Percentiles rank a stretch among this genome's conserved stretches.
Evolutionary conservation across 2,888 invertebrate species (phyloP).

Genomic region (Malthinus flaveolus): DNA sequence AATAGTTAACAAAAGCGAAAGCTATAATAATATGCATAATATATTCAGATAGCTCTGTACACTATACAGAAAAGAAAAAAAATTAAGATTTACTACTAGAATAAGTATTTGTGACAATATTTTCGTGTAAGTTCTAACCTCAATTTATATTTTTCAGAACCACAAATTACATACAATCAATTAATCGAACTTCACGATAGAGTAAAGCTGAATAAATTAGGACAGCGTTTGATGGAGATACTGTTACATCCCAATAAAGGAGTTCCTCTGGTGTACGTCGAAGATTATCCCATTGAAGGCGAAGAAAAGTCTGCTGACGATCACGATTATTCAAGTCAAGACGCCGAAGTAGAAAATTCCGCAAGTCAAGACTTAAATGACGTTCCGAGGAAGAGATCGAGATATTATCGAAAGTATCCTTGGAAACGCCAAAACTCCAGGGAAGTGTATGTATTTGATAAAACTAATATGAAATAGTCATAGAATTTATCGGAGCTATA

Average conservation of each 20-base stretch:
- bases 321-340: constrained; percentile 16
- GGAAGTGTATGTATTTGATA: constrained; percentile 34
- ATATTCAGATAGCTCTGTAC: no score
- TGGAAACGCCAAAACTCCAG: constrained; percentile 64
- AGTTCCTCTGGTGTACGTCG: constrained; percentile 50
- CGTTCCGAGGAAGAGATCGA: constrained; percentile 55
- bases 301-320: constrained; percentile 11
- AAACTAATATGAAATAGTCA: neutral
- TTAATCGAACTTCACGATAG: neutral
- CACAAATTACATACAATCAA: neutral
- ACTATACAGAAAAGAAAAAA: no score
- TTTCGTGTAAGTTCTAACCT: no score
- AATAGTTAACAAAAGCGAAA: no score
- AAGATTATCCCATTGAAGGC: constrained; percentile 33
- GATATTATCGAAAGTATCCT: constrained; percentile 65
- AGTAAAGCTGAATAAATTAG: constrained; percentile 30
- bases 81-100: no score
- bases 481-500: no score
- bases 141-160: neutral
- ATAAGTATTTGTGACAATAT: no score
- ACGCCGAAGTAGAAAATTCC: constrained; percentile 17
- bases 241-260: constrained; percentile 44
- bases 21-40: no score
- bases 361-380: constrained; percentile 10
- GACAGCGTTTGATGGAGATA: constrained; percentile 40